Evolutionary conservation across 2,888 invertebrate genomes (phyloP).

Genomic region (Himalopsyche kuldschensis): DNA sequence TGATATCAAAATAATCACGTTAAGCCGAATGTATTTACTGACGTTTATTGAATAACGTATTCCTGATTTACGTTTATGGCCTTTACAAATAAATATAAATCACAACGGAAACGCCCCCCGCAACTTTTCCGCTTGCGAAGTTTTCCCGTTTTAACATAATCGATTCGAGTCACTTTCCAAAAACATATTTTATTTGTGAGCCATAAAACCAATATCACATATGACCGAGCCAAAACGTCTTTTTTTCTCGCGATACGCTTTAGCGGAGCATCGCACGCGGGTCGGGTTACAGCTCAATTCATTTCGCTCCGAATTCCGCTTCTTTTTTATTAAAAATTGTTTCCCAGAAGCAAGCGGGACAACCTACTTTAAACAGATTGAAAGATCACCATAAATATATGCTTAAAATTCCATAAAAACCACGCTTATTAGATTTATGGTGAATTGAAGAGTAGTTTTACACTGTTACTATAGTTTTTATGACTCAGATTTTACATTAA

Average conservation of each 20-base stretch:
- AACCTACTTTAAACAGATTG: neutral
- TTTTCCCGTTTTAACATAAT: conserved; percentile 10
- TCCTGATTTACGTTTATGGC: conserved; percentile 36
- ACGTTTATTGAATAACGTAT: conserved; percentile 30
- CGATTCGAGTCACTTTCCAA: neutral
- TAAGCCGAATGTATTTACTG: conserved; percentile 6
- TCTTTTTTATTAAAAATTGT: neutral
- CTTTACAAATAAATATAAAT: conserved; percentile 34
- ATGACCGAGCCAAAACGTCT: neutral
- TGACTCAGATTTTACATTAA: too few relatives aligned
- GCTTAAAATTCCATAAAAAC: neutral
- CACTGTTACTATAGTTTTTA: too few relatives aligned
- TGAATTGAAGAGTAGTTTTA: neutral
- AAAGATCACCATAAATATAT: neutral
- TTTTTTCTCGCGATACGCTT: neutral
- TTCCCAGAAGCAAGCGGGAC: neutral
- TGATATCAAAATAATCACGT: neutral
- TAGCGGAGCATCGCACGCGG: neutral
- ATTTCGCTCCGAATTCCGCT: neutral
- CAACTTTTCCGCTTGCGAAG: neutral
- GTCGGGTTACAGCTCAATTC: neutral
- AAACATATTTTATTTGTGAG: neutral
- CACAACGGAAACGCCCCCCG: conserved; percentile 5
- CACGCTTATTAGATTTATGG: neutral
- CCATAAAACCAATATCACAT: neutral